A percentile compares a stretch with the other conserved stretches of the same genome.
phyloP scores from a whole-genome alignment of 2,888 invertebrate species.

The Amphipyra berbera region DNA sequence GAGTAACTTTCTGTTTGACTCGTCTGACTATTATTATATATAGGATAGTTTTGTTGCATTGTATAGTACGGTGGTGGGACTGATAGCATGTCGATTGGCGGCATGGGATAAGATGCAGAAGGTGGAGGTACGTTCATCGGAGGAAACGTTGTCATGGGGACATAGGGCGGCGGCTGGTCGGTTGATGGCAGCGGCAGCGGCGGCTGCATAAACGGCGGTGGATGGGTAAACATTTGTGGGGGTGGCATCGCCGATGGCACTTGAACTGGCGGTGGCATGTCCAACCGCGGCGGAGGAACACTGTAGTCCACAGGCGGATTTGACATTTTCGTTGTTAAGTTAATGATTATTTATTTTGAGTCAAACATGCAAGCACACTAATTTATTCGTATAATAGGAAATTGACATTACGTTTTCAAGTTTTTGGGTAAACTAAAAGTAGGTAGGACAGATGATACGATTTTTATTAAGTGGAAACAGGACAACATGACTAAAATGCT shows the following conservation, averaged over 20 bases:
- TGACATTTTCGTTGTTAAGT: conserved; percentile 67
- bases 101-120: conserved; percentile 40
- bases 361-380: neutral
- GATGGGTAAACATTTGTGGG: conserved; percentile 60
- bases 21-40: conserved; percentile 1
- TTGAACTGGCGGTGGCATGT: conserved; percentile 69
- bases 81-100: conserved; percentile 53
- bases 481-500: conserved; percentile 5
- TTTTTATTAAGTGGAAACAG: conserved; percentile 5
- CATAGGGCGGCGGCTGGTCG: conserved; percentile 44
- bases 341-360: neutral
- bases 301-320: conserved; percentile 75
- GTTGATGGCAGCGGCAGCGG: conserved; percentile 25
- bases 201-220: conserved; percentile 59
- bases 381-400: conserved; percentile 12
- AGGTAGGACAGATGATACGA: conserved; percentile 1
- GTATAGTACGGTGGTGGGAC: conserved; percentile 52
- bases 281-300: conserved; percentile 75
- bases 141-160: conserved; percentile 48
- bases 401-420: too few relatives aligned
- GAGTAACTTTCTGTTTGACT: conserved; percentile 13
- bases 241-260: conserved; percentile 67
- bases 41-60: conserved; percentile 18
- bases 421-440: neutral
- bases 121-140: conserved; percentile 65